Evolutionary conservation across 2,113 vertebrate genomes (phyloP).

Genomic region (Procavia capensis): DNA sequence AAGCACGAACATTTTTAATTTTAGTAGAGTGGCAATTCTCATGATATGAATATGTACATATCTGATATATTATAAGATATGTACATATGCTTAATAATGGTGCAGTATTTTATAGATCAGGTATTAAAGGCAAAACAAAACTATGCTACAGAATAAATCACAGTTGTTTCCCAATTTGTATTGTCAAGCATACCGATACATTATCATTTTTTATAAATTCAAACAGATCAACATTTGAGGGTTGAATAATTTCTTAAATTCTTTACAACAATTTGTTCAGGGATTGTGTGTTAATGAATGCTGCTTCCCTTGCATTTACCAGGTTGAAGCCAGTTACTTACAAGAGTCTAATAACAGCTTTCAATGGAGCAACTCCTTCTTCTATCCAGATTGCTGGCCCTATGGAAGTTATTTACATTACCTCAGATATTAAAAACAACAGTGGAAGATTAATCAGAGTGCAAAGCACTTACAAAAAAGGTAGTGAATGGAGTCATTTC

Average conservation of each 20-base stretch:
- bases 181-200: not conserved
- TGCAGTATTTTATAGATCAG: not conserved
- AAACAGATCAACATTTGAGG: not conserved
- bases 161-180: not conserved
- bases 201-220: not conserved
- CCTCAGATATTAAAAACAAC: not conserved
- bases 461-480: not conserved
- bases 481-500: not conserved
- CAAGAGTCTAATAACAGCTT: not conserved
- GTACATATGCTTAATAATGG: not conserved
- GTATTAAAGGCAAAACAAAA: not conserved
- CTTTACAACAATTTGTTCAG: not conserved
- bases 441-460: constrained; percentile 31
- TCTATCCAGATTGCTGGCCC: not conserved
- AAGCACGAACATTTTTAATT: not conserved
- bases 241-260: not conserved
- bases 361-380: not conserved
- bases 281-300: not conserved
- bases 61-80: not conserved
- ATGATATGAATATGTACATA: not conserved
- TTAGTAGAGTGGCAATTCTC: not conserved
- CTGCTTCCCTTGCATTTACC: not conserved
- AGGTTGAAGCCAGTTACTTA: not conserved
- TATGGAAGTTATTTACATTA: constrained; percentile 5
- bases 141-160: not conserved